phyloP scores from a whole-genome alignment of 2,113 vertebrate genomes.

The Caracal caracal region DNA sequence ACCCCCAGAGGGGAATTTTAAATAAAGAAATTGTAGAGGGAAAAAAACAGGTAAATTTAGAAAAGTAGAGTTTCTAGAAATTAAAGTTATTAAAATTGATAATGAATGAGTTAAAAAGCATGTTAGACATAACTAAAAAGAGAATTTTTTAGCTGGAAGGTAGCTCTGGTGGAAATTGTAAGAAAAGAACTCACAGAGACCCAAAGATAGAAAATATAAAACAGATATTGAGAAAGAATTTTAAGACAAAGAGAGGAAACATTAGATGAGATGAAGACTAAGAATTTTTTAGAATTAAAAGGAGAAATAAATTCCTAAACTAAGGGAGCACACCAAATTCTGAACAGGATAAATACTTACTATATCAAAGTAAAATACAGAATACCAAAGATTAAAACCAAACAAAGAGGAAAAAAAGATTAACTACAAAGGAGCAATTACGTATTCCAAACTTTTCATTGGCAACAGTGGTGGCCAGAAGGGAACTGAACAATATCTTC shows the following conservation, averaged over 20 bases:
- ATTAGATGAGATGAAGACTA: neutral
- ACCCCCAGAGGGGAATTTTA: neutral
- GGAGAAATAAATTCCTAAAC: neutral
- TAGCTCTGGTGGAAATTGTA: neutral
- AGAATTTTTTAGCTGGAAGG: constrained; percentile 19
- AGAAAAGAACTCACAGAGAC: neutral
- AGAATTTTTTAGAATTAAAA: neutral
- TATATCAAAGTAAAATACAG: neutral
- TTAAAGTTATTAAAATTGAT: constrained; percentile 34
- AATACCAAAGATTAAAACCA: neutral
- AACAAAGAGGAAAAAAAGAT: neutral
- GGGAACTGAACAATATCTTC: neutral
- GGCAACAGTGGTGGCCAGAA: neutral
- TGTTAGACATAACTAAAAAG: neutral
- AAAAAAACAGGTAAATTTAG: neutral
- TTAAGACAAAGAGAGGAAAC: neutral
- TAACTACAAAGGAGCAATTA: neutral
- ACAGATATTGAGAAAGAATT: neutral
- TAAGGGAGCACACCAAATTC: neutral
- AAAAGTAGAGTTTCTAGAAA: constrained; percentile 36
- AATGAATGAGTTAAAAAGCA: neutral
- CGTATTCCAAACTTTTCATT: neutral
- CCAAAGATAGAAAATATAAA: constrained; percentile 14
- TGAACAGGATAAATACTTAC: neutral
- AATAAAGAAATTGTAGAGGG: neutral